Conservation (phyloP, 1,140 invertebrate genomes). For the Diorhabda carinulata region DNA sequence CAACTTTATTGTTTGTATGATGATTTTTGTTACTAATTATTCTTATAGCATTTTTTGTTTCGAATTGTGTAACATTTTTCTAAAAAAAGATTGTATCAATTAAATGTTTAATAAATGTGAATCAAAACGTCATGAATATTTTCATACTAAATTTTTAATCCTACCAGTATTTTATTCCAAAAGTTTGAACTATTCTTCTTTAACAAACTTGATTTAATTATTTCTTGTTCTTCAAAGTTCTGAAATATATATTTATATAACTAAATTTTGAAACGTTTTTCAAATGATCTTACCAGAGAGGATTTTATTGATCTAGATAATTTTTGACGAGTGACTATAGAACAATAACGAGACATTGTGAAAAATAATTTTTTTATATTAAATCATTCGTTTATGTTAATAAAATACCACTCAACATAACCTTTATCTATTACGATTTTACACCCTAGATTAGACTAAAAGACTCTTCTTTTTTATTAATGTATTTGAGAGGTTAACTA, state of each 20-base stretch:
- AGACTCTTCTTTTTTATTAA: too few species aligned
- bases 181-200: neutral
- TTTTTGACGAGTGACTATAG: neutral
- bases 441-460: too few species aligned
- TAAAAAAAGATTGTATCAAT: too few species aligned
- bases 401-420: too few species aligned
- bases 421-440: too few species aligned
- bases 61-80: too few species aligned
- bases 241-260: neutral
- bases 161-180: constrained; percentile 2
- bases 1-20: too few species aligned
- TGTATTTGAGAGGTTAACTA: too few species aligned
- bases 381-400: neutral
- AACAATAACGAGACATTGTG: constrained; percentile 1
- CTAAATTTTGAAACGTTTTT: neutral
- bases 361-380: neutral
- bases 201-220: neutral
- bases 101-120: too few species aligned
- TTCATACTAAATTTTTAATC: neutral
- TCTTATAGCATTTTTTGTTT: too few species aligned
- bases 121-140: too few species aligned
- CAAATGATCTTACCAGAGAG: neutral
- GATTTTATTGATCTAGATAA: neutral
- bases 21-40: too few species aligned
- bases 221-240: constrained; percentile 1